phyloP scores from a whole-genome alignment of 2,113 vertebrate genomes.

The Mystacornis crossleyi region DNA sequence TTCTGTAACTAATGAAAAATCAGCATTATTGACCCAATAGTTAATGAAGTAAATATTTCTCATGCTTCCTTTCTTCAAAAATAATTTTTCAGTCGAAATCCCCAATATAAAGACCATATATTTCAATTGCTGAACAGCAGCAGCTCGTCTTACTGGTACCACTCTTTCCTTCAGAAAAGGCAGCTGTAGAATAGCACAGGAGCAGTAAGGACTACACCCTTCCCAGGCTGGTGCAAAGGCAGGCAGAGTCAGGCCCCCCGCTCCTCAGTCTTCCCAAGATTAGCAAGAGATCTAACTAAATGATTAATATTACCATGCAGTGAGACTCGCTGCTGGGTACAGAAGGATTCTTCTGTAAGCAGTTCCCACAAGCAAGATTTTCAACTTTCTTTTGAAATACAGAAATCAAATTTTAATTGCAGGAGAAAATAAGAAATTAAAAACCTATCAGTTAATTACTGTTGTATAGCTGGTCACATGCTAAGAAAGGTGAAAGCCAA shows the following conservation, averaged over 20 bases:
- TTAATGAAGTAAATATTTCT: not conserved
- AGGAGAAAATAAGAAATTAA: not conserved
- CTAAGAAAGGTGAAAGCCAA: not conserved
- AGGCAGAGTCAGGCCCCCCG: not conserved
- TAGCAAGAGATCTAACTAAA: not conserved
- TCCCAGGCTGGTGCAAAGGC: not conserved
- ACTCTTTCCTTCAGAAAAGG: not conserved
- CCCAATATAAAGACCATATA: not conserved
- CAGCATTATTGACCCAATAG: not conserved
- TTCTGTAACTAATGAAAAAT: not conserved
- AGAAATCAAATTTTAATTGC: not conserved
- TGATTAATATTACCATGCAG: not conserved
- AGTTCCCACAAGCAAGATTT: not conserved
- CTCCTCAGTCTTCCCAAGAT: not conserved
- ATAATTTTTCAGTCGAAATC: not conserved
- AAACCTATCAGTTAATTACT: not conserved
- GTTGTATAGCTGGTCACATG: not conserved
- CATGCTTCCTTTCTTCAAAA: not conserved
- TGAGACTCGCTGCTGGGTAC: not conserved
- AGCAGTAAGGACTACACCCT: not conserved
- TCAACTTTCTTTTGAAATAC: not conserved
- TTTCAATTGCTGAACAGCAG: not conserved
- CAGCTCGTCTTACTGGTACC: accelerated
- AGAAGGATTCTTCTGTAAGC: not conserved
- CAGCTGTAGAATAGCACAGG: not conserved